These are phyloP conservation scores for Malurus splendens DNA, from an alignment of 2,797 vertebrate species.

Conservation along the genomic window DNA sequence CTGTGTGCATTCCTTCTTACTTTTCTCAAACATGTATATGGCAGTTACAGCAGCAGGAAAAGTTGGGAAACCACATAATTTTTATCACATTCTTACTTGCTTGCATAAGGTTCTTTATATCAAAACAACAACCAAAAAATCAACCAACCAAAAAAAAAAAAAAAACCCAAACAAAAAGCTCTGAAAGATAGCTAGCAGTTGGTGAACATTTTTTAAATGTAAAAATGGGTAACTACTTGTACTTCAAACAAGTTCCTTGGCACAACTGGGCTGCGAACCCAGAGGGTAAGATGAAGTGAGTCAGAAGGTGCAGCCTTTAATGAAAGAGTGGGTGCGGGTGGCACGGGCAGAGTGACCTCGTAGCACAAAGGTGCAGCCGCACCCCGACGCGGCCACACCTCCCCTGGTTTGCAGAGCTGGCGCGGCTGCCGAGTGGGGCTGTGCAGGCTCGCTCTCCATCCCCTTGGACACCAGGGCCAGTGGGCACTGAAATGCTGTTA, in stretches of 20 bases:
- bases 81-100: neutral
- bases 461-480: accelerated
- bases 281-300: accelerated
- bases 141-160: too few species aligned
- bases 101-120: neutral
- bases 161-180: too few species aligned
- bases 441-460: accelerated
- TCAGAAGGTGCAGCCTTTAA: neutral
- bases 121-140: neutral
- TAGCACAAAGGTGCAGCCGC: accelerated
- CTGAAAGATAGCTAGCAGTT: neutral
- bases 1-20: neutral
- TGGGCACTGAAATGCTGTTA: accelerated
- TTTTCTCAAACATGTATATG: neutral
- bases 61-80: neutral
- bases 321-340: accelerated
- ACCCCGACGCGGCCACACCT: accelerated
- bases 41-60: neutral
- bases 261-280: neutral
- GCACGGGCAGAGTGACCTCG: accelerated
- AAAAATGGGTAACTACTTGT: neutral
- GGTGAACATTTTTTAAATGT: neutral
- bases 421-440: accelerated
- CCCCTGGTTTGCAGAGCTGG: neutral
- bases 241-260: neutral